phyloP scores from a whole-genome alignment of 1,140 invertebrate genomes.

The Eciton burchellii region DNA sequence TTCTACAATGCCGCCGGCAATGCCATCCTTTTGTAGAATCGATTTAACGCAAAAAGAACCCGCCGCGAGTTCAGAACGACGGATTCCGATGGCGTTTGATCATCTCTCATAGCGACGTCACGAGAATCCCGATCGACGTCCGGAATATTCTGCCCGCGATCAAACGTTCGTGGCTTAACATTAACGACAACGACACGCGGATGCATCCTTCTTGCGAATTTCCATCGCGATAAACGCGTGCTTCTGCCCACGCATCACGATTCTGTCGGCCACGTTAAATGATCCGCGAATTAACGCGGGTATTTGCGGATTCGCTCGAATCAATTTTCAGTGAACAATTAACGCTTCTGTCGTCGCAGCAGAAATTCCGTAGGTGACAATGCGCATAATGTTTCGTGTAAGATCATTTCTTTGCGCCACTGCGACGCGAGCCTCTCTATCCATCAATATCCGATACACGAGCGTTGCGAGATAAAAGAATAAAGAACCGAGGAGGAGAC shows the following conservation, averaged over 20 bases:
- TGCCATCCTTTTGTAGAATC: conserved; percentile 19
- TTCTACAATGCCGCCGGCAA: neutral
- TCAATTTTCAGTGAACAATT: neutral
- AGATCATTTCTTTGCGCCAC: conserved; percentile 23
- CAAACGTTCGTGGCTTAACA: neutral
- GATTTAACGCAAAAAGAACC: neutral
- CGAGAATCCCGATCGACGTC: neutral
- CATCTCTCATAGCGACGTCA: neutral
- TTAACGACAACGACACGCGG: neutral
- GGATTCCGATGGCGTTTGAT: too few species aligned
- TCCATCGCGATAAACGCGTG: neutral
- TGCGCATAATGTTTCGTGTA: neutral
- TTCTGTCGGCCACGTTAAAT: neutral
- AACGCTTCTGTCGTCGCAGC: neutral
- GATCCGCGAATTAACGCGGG: neutral
- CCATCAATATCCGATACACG: conserved; percentile 38
- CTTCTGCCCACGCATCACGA: neutral
- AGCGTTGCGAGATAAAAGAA: neutral
- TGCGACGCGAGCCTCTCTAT: conserved; percentile 4
- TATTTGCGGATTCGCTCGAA: neutral
- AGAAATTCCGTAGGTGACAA: conserved; percentile 10
- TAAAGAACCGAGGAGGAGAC: neutral
- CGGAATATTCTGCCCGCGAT: neutral
- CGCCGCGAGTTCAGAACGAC: neutral
- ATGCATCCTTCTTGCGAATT: neutral